Evolutionary conservation across 2,113 vertebrate genomes (phyloP).

Genomic region (Spilogale gracilis): DNA sequence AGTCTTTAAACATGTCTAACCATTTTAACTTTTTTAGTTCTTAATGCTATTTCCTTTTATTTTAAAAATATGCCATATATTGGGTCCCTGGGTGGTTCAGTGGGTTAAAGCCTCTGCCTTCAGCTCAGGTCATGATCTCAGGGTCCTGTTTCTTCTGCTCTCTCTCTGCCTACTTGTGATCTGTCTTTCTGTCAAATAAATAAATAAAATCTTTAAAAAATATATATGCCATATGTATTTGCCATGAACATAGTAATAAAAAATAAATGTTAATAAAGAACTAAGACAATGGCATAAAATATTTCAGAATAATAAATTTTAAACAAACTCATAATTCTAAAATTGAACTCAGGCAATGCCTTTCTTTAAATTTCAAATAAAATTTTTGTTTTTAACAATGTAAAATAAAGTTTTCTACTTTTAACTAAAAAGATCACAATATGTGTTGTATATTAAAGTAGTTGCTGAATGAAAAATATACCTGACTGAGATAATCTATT

Average conservation of each 20-base stretch:
- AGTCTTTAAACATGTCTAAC: neutral
- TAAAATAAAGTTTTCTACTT: neutral
- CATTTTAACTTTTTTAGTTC: neutral
- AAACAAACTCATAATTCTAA: neutral
- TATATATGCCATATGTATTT: neutral
- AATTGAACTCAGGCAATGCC: neutral
- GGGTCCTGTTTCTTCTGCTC: too few species aligned
- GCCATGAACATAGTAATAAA: neutral
- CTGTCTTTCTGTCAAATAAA: too few species aligned
- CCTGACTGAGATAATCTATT: neutral
- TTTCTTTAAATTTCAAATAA: neutral
- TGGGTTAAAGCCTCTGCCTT: too few species aligned
- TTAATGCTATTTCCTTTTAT: neutral
- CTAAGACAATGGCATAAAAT: neutral
- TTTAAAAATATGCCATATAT: neutral
- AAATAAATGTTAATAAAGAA: neutral
- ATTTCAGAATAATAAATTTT: slow-evolving; percentile 3
- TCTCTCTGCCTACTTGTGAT: too few species aligned
- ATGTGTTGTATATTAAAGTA: neutral
- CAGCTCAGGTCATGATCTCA: too few species aligned
- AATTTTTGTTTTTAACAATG: neutral
- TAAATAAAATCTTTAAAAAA: neutral
- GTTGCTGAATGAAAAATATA: neutral
- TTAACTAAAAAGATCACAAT: neutral
- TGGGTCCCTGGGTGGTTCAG: too few species aligned